Evolutionary conservation across 2,888 invertebrate genomes (phyloP).

Genomic region (Coleophora flavipennella): DNA sequence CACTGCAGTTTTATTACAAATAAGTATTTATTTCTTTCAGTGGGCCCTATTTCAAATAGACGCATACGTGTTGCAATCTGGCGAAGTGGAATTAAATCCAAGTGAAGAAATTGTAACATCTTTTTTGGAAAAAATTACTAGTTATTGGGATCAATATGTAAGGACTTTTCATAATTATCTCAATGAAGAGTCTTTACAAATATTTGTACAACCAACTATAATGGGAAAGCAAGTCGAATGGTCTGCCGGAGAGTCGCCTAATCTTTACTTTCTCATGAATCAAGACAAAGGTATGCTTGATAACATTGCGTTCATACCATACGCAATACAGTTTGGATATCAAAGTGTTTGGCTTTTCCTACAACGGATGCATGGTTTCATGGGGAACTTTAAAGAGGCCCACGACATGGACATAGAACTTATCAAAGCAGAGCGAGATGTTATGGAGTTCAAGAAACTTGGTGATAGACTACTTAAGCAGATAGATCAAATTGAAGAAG

Average conservation of each 20-base stretch:
- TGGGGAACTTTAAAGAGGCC: constrained; percentile 80
- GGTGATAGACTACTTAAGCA: constrained; percentile 81
- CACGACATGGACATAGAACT: constrained; percentile 74
- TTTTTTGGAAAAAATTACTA: constrained; percentile 74
- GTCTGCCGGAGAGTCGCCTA: constrained; percentile 82
- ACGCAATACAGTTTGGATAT: constrained; percentile 74
- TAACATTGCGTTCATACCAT: constrained; percentile 71
- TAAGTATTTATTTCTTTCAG: constrained; percentile 42
- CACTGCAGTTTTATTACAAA: too few species aligned
- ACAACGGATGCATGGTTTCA: constrained; percentile 75
- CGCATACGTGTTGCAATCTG: constrained; percentile 55
- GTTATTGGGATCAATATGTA: constrained; percentile 78
- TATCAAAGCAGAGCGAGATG: constrained; percentile 77
- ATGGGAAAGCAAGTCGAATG: constrained; percentile 87
- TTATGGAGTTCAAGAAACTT: constrained; percentile 75
- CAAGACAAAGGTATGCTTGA: constrained; percentile 74
- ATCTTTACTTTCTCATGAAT: constrained; percentile 78
- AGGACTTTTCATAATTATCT: constrained; percentile 80
- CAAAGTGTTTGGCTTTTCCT: constrained; percentile 76
- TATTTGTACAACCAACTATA: constrained; percentile 87
- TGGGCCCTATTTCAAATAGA: constrained; percentile 76
- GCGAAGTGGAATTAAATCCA: constrained; percentile 70
- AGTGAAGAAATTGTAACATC: constrained; percentile 71
- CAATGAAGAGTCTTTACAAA: constrained; percentile 77
- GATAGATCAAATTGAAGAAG: constrained; percentile 76